A percentile compares a stretch with the other conserved stretches of the same genome.
phyloP scores from a whole-genome alignment of 1,140 invertebrate genomes.

The Papilio glaucus region DNA sequence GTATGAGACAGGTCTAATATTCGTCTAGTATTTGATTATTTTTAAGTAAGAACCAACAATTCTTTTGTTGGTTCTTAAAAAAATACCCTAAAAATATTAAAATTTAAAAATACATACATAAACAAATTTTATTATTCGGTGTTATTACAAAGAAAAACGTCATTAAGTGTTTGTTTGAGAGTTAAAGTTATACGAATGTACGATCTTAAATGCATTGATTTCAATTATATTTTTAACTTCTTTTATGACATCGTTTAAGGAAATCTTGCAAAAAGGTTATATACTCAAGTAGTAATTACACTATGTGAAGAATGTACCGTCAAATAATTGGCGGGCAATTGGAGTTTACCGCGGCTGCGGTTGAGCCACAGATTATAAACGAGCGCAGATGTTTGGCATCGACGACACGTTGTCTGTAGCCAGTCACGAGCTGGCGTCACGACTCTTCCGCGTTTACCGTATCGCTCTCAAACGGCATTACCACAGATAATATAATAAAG shows the following conservation, averaged over 20 bases:
- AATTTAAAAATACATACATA: too few relatives aligned
- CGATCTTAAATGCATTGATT: too few relatives aligned
- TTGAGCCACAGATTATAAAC: constrained; percentile 31
- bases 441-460: constrained; percentile 23
- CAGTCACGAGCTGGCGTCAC: constrained; percentile 27
- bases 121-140: too few relatives aligned
- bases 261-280: neutral
- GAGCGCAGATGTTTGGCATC: constrained; percentile 26
- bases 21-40: too few relatives aligned
- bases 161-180: too few relatives aligned
- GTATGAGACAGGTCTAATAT: too few relatives aligned
- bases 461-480: neutral
- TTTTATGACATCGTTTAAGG: neutral
- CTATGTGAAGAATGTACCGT: constrained; percentile 11
- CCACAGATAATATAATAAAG: constrained; percentile 12
- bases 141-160: too few relatives aligned
- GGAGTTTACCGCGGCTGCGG: constrained; percentile 12
- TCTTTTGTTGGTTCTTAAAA: too few relatives aligned
- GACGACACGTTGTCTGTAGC: constrained; percentile 27
- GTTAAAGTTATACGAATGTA: too few relatives aligned
- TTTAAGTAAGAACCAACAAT: too few relatives aligned
- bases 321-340: constrained; percentile 35
- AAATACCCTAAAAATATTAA: too few relatives aligned
- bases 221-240: neutral
- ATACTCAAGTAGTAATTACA: neutral